Conservation (phyloP, 2,888 invertebrate species). For the Pseudococcus longispinus region DNA sequence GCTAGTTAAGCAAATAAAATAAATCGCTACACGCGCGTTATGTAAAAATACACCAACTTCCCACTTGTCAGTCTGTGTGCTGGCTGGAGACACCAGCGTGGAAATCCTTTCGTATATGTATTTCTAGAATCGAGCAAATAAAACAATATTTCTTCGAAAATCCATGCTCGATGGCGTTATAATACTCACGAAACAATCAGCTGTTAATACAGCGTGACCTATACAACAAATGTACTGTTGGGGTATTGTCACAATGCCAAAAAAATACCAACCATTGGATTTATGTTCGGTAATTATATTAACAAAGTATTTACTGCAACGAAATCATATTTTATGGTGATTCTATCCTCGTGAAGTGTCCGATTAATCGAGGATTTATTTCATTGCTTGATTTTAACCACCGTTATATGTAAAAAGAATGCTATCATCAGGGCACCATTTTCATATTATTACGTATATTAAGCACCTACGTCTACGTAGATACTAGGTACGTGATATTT, state of each 20-base stretch:
- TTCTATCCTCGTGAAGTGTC: neutral
- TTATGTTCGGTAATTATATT: neutral
- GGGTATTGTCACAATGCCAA: conserved; percentile 49
- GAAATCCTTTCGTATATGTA: neutral
- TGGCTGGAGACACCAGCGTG: neutral
- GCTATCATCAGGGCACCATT: neutral
- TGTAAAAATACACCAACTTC: neutral
- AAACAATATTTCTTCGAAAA: neutral
- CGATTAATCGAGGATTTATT: neutral
- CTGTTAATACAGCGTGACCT: conserved; percentile 49
- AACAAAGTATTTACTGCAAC: neutral
- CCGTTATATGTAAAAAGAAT: neutral
- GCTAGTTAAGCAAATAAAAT: conserved; percentile 8
- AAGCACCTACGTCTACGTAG: too few species aligned
- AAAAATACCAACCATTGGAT: neutral
- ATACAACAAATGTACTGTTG: conserved; percentile 49
- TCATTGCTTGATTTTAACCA: neutral
- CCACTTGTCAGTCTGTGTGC: neutral
- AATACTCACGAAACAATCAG: conserved; percentile 13
- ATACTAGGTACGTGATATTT: neutral
- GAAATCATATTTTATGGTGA: neutral
- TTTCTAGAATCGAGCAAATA: neutral
- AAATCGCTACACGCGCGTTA: neutral
- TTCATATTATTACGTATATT: neutral
- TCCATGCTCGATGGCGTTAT: neutral